These are phyloP conservation scores for Archaeoteleia sp. DNA, from an alignment of 2,888 invertebrate genomes.

Conservation along the genomic window DNA sequence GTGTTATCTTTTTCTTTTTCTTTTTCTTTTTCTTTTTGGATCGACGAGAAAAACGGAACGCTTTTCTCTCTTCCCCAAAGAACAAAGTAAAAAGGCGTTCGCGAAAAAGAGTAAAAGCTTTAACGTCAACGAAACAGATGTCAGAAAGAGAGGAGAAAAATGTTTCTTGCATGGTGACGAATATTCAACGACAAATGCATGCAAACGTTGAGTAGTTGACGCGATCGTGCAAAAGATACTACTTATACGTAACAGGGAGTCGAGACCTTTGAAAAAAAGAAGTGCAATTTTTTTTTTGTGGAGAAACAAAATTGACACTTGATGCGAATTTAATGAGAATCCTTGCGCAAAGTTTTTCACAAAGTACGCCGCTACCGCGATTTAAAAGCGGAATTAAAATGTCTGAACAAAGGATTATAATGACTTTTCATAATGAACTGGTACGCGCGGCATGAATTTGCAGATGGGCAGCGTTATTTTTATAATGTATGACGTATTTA, in stretches of 20 bases:
- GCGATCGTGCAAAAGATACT: neutral
- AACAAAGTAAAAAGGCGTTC: neutral
- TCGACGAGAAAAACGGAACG: conserved; percentile 7
- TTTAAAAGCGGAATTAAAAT: too few species aligned
- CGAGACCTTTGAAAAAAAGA: too few species aligned
- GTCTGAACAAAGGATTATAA: too few species aligned
- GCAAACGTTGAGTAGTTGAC: conserved; percentile 15
- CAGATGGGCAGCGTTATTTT: too few species aligned
- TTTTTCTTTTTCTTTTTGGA: conserved; percentile 6
- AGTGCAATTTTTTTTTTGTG: too few species aligned
- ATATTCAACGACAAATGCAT: conserved; percentile 13
- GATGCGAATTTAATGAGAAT: too few species aligned
- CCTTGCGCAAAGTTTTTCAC: too few species aligned
- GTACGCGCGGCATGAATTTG: too few species aligned
- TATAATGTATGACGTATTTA: too few species aligned
- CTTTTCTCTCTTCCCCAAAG: neutral
- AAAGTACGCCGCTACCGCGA: too few species aligned
- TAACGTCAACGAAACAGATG: neutral
- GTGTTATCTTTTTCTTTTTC: conserved; percentile 11
- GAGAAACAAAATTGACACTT: too few species aligned
- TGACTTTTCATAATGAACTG: too few species aligned
- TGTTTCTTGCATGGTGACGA: neutral
- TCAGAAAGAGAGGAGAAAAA: neutral
- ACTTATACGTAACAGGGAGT: neutral
- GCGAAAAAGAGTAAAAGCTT: neutral